Percentiles rank a stretch among this genome's conserved stretches.
Conservation (phyloP, 2,113 vertebrate species). For the Callocephalon fimbriatum region DNA sequence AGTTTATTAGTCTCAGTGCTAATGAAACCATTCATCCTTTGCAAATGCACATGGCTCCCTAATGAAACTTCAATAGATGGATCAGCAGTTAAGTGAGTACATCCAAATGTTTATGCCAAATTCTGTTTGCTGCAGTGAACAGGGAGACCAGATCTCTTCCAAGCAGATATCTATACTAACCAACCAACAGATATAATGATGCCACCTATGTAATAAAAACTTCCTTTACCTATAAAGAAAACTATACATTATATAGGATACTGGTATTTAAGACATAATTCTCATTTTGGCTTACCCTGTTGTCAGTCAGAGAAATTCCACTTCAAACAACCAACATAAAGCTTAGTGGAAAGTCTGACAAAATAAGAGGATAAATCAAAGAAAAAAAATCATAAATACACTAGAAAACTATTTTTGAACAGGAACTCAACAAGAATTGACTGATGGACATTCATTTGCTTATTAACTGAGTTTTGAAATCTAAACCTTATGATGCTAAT, state of each 20-base stretch:
- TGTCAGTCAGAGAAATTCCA: background rate
- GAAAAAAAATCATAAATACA: background rate
- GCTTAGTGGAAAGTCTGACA: background rate
- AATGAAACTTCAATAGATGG: slow-evolving; percentile 79
- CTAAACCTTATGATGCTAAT: background rate
- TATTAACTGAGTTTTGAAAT: background rate
- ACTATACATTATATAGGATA: background rate
- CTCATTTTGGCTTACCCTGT: background rate
- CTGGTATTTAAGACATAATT: background rate
- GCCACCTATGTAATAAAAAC: background rate
- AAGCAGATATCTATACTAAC: slow-evolving; percentile 15
- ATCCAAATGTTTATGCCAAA: slow-evolving; percentile 72
- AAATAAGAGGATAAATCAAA: background rate
- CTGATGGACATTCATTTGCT: background rate
- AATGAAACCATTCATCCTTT: slow-evolving; percentile 85
- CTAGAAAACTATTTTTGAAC: background rate
- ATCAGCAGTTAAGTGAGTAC: slow-evolving; percentile 74
- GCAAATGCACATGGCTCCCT: slow-evolving; percentile 80
- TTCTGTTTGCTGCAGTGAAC: slow-evolving; percentile 64
- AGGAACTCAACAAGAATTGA: background rate
- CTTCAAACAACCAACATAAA: background rate
- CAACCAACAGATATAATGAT: background rate
- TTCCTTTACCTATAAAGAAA: background rate
- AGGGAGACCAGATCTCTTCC: slow-evolving; percentile 45
- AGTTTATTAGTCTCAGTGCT: slow-evolving; percentile 85